phyloP scores from a whole-genome alignment of 1,140 invertebrate species.

The Drosophila sturtevanti region DNA sequence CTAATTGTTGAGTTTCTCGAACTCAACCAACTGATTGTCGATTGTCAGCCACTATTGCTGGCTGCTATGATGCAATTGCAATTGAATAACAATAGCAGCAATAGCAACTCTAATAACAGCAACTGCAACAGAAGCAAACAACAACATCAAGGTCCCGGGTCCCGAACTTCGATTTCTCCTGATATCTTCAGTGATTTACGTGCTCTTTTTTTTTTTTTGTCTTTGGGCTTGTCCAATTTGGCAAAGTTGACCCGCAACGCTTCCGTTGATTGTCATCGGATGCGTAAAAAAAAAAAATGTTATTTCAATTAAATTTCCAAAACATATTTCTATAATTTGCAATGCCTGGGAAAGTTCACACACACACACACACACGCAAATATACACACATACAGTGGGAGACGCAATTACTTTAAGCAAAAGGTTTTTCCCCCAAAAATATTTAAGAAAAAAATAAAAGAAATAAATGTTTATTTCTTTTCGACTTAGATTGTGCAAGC shows the following conservation, averaged over 20 bases:
- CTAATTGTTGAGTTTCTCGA: constrained; percentile 76
- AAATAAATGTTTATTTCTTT: constrained; percentile 3
- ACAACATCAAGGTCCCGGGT: constrained; percentile 75
- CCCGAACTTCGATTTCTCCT: constrained; percentile 72
- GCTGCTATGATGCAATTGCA: constrained; percentile 68
- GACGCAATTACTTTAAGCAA: too few relatives aligned
- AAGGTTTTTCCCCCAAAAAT: constrained; percentile 11
- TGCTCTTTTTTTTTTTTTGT: constrained; percentile 47
- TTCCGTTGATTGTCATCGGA: constrained; percentile 71
- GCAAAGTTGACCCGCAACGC: constrained; percentile 64
- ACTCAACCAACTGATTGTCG: constrained; percentile 51
- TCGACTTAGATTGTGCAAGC: constrained; percentile 60
- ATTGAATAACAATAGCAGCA: constrained; percentile 61
- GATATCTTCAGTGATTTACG: constrained; percentile 58
- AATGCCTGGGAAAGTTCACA: constrained; percentile 13
- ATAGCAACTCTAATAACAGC: constrained; percentile 2
- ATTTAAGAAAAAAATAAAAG: neutral
- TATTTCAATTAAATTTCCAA: constrained; percentile 17
- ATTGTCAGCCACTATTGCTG: constrained; percentile 34
- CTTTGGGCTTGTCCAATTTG: constrained; percentile 62
- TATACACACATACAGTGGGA: neutral
- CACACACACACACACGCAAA: neutral
- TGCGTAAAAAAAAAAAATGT: constrained; percentile 59
- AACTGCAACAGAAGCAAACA: constrained; percentile 56
- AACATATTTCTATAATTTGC: constrained; percentile 47